phyloP scores from a whole-genome alignment of 92 coral and sea anemone genomes.

The Metridium senile region DNA sequence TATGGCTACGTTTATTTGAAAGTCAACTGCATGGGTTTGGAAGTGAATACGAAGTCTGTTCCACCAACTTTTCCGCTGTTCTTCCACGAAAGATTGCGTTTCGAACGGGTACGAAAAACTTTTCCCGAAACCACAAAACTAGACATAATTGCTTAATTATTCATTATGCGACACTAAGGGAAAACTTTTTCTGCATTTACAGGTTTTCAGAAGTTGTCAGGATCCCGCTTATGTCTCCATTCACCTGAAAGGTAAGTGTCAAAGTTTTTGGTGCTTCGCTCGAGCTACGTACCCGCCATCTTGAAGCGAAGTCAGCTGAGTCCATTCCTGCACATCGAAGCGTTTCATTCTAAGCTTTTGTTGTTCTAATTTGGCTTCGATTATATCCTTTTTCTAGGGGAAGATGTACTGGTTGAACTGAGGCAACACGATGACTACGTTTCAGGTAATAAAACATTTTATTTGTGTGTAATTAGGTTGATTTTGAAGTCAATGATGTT shows the following conservation, averaged over 20 bases:
- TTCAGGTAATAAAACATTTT: slow-evolving; percentile 61
- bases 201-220: slow-evolving; percentile 97
- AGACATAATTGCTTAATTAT: slow-evolving; percentile 19
- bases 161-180: slow-evolving; percentile 11
- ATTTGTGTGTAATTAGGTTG: neutral
- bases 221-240: slow-evolving; percentile 98
- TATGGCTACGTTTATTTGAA: slow-evolving; percentile 94
- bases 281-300: slow-evolving; percentile 35
- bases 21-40: slow-evolving; percentile 97
- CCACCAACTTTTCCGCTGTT: slow-evolving; percentile 97
- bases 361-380: neutral
- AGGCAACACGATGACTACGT: slow-evolving; percentile 96
- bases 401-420: slow-evolving; percentile 86
- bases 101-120: slow-evolving; percentile 78
- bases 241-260: slow-evolving; percentile 87
- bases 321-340: neutral
- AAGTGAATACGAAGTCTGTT: slow-evolving; percentile 91
- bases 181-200: neutral
- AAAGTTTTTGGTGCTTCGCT: neutral
- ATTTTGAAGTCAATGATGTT: slow-evolving; percentile 1
- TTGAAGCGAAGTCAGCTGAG: slow-evolving; percentile 9
- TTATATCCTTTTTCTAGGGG: slow-evolving; percentile 52
- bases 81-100: slow-evolving; percentile 95
- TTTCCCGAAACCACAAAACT: slow-evolving; percentile 8
- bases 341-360: neutral